phyloP scores from a whole-genome alignment of 2,888 invertebrate species.

The Drosophila falleni region DNA sequence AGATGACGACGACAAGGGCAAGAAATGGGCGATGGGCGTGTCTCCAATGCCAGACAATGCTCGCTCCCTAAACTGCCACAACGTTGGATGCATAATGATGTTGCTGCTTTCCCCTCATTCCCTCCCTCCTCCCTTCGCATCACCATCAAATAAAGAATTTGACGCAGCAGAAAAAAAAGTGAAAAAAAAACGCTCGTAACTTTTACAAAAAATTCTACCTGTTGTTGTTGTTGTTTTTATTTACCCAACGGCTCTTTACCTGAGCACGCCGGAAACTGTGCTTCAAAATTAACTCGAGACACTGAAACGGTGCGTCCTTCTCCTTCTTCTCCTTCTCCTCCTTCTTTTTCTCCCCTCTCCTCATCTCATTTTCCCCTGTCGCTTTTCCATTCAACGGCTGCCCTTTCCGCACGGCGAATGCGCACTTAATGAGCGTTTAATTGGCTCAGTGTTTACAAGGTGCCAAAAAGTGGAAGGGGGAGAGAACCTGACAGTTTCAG shows the following conservation, averaged over 20 bases:
- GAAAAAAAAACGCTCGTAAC: conserved; percentile 26
- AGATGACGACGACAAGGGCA: conserved; percentile 8
- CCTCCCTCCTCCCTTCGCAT: background rate
- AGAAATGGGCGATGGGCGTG: conserved; percentile 13
- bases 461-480: conserved; percentile 30
- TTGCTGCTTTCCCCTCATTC: background rate
- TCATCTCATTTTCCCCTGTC: background rate
- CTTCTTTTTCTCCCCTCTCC: conserved; percentile 11
- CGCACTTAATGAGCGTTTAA: conserved; percentile 79
- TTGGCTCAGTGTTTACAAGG: conserved; percentile 75
- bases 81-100: conserved; percentile 26
- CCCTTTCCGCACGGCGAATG: conserved; percentile 51
- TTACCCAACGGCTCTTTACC: conserved; percentile 40
- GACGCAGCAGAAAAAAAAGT: conserved; percentile 20
- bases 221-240: conserved; percentile 20
- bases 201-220: conserved; percentile 29
- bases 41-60: conserved; percentile 11
- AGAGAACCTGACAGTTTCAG: background rate
- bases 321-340: background rate
- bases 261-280: conserved; percentile 47
- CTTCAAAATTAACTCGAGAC: conserved; percentile 74
- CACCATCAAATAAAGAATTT: conserved; percentile 21
- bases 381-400: conserved; percentile 22
- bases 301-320: conserved; percentile 41
- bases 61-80: conserved; percentile 7